phyloP scores from a whole-genome alignment of 53 echinoderm and acorn worm species.

The Echinarachnius parma region DNA sequence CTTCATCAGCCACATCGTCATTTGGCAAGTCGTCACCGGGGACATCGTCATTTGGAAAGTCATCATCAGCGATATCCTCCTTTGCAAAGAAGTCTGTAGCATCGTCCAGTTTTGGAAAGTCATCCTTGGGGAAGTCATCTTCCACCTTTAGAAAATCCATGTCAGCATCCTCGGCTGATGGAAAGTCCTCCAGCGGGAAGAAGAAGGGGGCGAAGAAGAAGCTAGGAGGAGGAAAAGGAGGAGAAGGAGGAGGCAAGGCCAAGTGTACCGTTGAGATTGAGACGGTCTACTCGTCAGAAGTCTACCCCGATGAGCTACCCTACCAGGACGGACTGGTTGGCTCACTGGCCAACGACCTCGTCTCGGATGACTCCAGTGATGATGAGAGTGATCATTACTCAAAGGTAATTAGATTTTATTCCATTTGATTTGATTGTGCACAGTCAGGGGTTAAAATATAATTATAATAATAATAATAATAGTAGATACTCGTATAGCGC shows the following conservation, averaged over 20 bases:
- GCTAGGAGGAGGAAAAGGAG: slow-evolving; percentile 55
- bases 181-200: slow-evolving; percentile 47
- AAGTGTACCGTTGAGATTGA: slow-evolving; percentile 65
- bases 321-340: slow-evolving; percentile 11
- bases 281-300: slow-evolving; percentile 61
- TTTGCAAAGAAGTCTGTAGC: too few species aligned
- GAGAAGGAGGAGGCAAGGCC: slow-evolving; percentile 45
- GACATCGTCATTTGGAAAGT: too few species aligned
- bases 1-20: too few species aligned
- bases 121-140: too few species aligned
- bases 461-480: too few species aligned
- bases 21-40: too few species aligned
- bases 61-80: too few species aligned
- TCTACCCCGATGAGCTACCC: slow-evolving; percentile 25
- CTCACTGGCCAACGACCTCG: background rate
- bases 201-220: slow-evolving; percentile 58
- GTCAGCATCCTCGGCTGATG: background rate
- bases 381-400: slow-evolving; percentile 43
- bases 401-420: slow-evolving; percentile 24
- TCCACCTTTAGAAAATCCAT: slow-evolving; percentile 42
- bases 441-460: too few species aligned
- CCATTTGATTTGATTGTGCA: too few species aligned
- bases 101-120: too few species aligned
- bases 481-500: too few species aligned
- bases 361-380: slow-evolving; percentile 29